Percentiles rank a stretch among this genome's conserved stretches.
These are phyloP conservation scores for Hucho hucho DNA, from an alignment of 2,113 vertebrate genomes.

Conservation along the genomic window DNA sequence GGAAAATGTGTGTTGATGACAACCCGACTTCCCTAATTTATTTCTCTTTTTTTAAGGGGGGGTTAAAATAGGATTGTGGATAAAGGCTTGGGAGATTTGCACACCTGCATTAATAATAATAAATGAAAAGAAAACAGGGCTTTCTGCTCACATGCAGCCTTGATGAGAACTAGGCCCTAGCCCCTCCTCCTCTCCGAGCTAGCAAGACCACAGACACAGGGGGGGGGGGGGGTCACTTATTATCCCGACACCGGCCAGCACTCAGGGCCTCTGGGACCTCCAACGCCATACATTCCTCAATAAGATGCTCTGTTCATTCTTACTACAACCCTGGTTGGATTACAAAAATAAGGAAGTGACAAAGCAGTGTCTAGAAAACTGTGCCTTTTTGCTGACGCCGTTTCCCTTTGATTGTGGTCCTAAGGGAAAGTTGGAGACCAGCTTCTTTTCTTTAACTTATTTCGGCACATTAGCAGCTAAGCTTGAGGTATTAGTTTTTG, in stretches of 20 bases:
- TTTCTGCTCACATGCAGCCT: constrained; percentile 25
- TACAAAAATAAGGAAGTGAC: constrained; percentile 72
- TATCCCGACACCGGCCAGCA: constrained; percentile 26
- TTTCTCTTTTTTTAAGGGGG: constrained; percentile 14
- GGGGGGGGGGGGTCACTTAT: constrained; percentile 30
- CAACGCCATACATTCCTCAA: constrained; percentile 59
- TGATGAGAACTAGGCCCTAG: constrained; percentile 32
- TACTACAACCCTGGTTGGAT: constrained; percentile 62
- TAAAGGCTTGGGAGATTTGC: constrained; percentile 66
- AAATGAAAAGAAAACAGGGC: constrained; percentile 19
- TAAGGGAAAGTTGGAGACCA: constrained; percentile 60
- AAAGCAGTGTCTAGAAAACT: constrained; percentile 69
- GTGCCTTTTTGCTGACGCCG: constrained; percentile 60
- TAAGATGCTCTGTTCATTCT: constrained; percentile 31
- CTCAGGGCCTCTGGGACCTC: constrained; percentile 44
- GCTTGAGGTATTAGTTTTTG: constrained; percentile 98
- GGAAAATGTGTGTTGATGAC: constrained; percentile 49
- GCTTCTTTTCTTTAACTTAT: constrained; percentile 37
- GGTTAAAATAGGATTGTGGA: neutral
- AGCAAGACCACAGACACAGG: neutral
- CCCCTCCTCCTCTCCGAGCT: constrained; percentile 26
- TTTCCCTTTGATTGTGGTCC: constrained; percentile 68
- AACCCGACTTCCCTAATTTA: neutral
- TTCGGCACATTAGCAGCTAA: constrained; percentile 79
- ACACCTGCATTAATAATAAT: constrained; percentile 35